A percentile compares a stretch with the other conserved stretches of the same genome.
These are phyloP conservation scores for Hylaea fasciaria DNA, from an alignment of 2,888 invertebrate genomes.

Conservation along the genomic window DNA sequence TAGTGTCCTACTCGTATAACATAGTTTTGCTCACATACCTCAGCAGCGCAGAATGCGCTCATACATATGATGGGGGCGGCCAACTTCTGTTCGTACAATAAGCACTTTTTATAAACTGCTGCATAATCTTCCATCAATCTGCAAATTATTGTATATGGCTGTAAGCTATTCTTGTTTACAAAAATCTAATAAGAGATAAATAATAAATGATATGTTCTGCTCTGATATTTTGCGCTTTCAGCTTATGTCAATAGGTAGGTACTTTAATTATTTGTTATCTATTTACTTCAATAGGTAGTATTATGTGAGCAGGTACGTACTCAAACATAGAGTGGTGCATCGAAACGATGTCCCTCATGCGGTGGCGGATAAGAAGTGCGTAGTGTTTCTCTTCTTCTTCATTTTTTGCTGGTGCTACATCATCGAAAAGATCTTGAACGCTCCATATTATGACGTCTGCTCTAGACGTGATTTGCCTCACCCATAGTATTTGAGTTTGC, in stretches of 20 bases:
- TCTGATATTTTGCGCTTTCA: no score
- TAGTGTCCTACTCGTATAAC: no score
- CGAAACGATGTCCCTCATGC: slow-evolving; percentile 30
- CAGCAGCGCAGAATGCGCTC: slow-evolving; percentile 26
- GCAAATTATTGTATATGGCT: no score
- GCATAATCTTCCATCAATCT: slow-evolving; percentile 29
- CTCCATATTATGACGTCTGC: slow-evolving; percentile 22
- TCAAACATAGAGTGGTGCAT: slow-evolving; percentile 35
- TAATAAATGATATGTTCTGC: no score
- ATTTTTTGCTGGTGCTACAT: slow-evolving; percentile 24
- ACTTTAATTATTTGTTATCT: no score
- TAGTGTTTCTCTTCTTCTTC: slow-evolving; percentile 10
- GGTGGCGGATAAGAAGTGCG: slow-evolving; percentile 12
- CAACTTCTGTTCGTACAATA: slow-evolving; percentile 28
- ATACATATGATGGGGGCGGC: slow-evolving; percentile 30
- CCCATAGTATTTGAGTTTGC: slow-evolving; percentile 18
- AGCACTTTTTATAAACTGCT: slow-evolving; percentile 25
- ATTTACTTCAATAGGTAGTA: no score
- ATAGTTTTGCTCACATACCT: no score
- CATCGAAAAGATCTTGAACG: slow-evolving; percentile 28
- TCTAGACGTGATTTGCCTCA: slow-evolving; percentile 28
- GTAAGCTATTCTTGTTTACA: no score
- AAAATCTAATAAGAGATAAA: no score
- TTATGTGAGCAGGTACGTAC: slow-evolving; percentile 5
- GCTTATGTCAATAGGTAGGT: no score